These are phyloP conservation scores for Melinaea menophilus DNA, from an alignment of 2,888 invertebrate genomes.

Conservation along the genomic window DNA sequence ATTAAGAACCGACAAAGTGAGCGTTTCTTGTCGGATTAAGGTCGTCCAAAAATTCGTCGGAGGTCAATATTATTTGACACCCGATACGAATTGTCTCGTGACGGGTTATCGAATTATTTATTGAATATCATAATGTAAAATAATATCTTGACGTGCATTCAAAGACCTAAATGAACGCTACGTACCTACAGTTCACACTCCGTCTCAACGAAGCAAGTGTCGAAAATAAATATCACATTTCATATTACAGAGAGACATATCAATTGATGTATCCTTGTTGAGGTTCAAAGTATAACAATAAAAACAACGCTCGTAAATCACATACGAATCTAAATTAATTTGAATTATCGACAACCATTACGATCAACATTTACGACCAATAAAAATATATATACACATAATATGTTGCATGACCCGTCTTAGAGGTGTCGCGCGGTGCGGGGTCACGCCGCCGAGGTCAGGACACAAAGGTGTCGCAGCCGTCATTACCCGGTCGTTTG, in stretches of 20 bases:
- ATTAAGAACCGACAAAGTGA: conserved; percentile 17
- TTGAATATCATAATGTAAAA: neutral
- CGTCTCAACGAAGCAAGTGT: too few species aligned
- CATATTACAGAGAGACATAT: neutral
- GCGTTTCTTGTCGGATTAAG: conserved; percentile 36
- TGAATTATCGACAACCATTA: neutral
- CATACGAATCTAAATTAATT: neutral
- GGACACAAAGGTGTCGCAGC: conserved; percentile 42
- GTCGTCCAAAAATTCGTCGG: conserved; percentile 30
- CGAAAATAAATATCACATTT: too few species aligned
- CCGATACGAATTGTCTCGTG: conserved; percentile 11
- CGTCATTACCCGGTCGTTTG: conserved; percentile 35
- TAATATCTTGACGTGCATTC: neutral
- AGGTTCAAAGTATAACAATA: neutral
- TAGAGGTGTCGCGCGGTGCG: conserved; percentile 27
- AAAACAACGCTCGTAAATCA: neutral
- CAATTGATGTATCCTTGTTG: neutral
- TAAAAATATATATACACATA: conserved; percentile 12
- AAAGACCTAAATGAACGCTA: neutral
- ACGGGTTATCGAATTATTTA: neutral
- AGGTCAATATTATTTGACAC: conserved; percentile 39
- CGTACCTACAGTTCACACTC: too few species aligned
- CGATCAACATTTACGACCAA: conserved; percentile 11
- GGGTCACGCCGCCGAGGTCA: conserved; percentile 42
- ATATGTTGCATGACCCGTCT: conserved; percentile 25